These are phyloP conservation scores for Caenorhabditis sp. DNA, from an alignment of 2,888 invertebrate genomes.

Conservation along the genomic window DNA sequence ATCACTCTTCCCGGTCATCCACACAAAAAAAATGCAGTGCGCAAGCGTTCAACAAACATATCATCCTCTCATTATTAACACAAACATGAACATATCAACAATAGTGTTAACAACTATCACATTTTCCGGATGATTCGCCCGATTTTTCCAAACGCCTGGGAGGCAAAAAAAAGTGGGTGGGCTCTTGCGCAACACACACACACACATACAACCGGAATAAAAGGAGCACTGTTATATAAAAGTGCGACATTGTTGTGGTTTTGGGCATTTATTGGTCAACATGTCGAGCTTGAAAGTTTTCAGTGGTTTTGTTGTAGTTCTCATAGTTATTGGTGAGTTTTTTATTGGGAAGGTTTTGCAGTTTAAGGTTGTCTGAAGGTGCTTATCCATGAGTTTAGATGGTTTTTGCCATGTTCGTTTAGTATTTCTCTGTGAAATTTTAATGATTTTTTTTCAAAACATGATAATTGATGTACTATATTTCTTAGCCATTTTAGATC, in stretches of 20 bases:
- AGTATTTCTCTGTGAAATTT: too few species aligned
- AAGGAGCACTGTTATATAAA: conserved; percentile 40
- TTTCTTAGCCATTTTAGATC: too few species aligned
- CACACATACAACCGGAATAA: conserved; percentile 38
- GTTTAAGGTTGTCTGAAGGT: not conserved
- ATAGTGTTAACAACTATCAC: conserved; percentile 17
- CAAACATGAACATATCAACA: conserved; percentile 14
- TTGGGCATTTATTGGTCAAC: not conserved
- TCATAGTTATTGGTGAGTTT: not conserved
- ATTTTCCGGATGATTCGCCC: conserved; percentile 1
- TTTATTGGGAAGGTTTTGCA: not conserved
- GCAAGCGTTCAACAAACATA: not conserved
- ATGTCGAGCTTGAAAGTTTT: conserved; percentile 5
- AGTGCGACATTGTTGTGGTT: conserved; percentile 26
- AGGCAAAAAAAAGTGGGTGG: not conserved
- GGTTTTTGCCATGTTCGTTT: too few species aligned
- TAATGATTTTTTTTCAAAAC: too few species aligned
- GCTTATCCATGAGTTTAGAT: too few species aligned
- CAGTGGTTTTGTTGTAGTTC: conserved; percentile 15
- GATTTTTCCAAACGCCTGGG: not conserved
- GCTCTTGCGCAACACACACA: not conserved
- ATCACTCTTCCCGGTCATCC: too few species aligned
- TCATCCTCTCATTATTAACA: conserved; percentile 8
- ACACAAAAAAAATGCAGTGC: not conserved
- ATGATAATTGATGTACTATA: too few species aligned